Conservation (phyloP, 2,888 invertebrate genomes). For the Drosophila diplacantha region DNA sequence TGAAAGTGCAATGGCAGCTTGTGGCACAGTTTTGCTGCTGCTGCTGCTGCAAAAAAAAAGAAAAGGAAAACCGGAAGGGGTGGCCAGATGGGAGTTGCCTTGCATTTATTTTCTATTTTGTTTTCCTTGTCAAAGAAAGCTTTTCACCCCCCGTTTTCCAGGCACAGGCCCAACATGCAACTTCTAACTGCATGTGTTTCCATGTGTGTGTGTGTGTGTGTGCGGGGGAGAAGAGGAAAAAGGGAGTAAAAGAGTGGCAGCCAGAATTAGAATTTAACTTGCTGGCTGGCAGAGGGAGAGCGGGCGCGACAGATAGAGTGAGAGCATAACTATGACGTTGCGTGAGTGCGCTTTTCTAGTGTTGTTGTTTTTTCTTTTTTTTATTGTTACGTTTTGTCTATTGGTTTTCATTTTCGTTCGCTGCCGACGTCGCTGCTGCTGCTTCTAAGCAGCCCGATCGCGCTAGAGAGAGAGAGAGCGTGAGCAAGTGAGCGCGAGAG, state of each 20-base stretch:
- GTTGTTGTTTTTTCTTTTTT: conserved; percentile 35
- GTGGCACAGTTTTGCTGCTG: conserved; percentile 29
- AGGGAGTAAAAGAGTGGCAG: conserved; percentile 15
- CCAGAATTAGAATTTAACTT: conserved; percentile 16
- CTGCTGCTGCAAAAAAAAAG: background rate
- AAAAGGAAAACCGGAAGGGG: conserved; percentile 9
- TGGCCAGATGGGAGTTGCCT: conserved; percentile 16
- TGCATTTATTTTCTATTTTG: conserved; percentile 1
- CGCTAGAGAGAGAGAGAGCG: conserved; percentile 28
- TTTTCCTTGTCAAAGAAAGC: conserved; percentile 16
- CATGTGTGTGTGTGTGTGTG: conserved; percentile 16
- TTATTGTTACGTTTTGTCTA: conserved; percentile 60
- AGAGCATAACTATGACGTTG: conserved; percentile 65
- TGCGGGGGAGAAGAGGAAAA: conserved; percentile 35
- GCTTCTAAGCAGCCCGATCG: conserved; percentile 42
- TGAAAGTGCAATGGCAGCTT: conserved; percentile 32
- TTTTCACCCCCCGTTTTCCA: background rate
- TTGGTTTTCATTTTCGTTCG: conserved; percentile 72
- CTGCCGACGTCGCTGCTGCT: conserved; percentile 47
- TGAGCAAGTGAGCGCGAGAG: conserved; percentile 1
- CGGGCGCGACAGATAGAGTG: background rate
- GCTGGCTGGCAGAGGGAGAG: background rate
- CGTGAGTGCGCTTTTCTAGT: conserved; percentile 29
- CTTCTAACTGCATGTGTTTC: conserved; percentile 3
- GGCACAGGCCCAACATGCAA: conserved; percentile 14